Conservation (phyloP, 2,888 invertebrate genomes). For the Heliothis peltigera region DNA sequence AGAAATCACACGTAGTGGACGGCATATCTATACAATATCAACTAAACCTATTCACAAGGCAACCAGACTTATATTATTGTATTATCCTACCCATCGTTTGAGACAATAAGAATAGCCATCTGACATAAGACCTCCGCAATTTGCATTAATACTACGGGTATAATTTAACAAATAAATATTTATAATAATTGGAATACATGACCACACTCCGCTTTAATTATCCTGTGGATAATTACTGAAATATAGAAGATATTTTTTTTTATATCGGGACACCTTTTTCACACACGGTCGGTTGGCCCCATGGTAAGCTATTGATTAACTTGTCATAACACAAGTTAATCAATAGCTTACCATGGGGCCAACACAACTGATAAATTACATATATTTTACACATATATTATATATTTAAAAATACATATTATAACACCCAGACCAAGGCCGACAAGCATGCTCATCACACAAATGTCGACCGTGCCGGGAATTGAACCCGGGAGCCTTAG, state of each 20-base stretch:
- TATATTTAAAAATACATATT: no score
- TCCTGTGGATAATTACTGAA: not conserved
- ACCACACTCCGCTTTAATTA: not conserved
- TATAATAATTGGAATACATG: not conserved
- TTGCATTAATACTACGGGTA: not conserved
- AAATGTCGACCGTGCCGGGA: no score
- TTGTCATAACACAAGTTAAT: no score
- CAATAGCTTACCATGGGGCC: no score
- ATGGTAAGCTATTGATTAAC: no score
- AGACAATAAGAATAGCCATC: not conserved
- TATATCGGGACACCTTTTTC: no score
- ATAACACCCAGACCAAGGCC: no score
- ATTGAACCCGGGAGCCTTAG: no score
- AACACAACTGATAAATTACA: no score
- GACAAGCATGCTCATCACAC: no score
- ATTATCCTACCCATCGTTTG: not conserved
- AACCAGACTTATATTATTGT: not conserved
- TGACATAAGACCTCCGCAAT: conserved; percentile 1
- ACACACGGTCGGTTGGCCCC: no score
- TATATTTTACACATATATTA: no score
- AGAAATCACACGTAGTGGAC: not conserved
- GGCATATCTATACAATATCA: conserved; percentile 8
- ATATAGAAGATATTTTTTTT: not conserved
- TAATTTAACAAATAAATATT: conserved; percentile 9
- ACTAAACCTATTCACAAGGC: not conserved